Percentiles rank a stretch among this genome's conserved stretches.
phyloP scores from a whole-genome alignment of 2,797 vertebrate genomes.

The Halcyon chelicuti region DNA sequence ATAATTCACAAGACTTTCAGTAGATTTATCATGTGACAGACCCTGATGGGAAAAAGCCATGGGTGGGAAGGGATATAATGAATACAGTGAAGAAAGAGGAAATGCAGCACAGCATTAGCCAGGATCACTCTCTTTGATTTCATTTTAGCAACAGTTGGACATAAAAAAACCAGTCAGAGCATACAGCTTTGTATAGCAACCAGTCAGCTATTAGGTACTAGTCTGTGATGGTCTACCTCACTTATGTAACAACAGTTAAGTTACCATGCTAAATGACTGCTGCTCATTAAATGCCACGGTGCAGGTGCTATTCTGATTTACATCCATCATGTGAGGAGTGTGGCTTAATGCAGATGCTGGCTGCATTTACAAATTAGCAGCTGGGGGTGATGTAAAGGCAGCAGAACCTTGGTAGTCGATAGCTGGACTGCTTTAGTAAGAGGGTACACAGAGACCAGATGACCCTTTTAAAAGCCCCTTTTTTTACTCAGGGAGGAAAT shows the following conservation, averaged over 20 bases:
- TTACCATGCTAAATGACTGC: conserved; percentile 31
- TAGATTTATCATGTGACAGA: not conserved
- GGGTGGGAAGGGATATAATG: not conserved
- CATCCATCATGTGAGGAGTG: conserved; percentile 17
- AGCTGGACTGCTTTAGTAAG: not conserved
- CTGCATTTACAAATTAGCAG: not conserved
- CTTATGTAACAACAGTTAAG: conserved; percentile 53
- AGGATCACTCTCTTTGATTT: conserved; percentile 3
- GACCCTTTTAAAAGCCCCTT: not conserved
- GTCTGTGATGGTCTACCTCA: conserved; percentile 36
- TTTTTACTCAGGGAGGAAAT: not conserved
- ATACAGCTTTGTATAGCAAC: not conserved
- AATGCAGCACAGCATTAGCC: not conserved
- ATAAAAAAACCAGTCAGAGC: not conserved
- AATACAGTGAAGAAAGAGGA: not conserved
- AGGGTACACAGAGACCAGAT: not conserved
- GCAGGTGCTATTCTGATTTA: conserved; percentile 66
- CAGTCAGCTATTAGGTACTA: conserved; percentile 19
- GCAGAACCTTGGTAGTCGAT: not conserved
- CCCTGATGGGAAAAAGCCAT: not conserved
- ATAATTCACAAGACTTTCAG: conserved; percentile 56
- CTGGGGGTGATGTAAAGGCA: not conserved
- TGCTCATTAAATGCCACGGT: conserved; percentile 58
- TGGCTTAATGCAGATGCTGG: not conserved
- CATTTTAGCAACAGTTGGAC: not conserved